phyloP scores from a whole-genome alignment of 2,797 vertebrate genomes.

The Masticophis lateralis region DNA sequence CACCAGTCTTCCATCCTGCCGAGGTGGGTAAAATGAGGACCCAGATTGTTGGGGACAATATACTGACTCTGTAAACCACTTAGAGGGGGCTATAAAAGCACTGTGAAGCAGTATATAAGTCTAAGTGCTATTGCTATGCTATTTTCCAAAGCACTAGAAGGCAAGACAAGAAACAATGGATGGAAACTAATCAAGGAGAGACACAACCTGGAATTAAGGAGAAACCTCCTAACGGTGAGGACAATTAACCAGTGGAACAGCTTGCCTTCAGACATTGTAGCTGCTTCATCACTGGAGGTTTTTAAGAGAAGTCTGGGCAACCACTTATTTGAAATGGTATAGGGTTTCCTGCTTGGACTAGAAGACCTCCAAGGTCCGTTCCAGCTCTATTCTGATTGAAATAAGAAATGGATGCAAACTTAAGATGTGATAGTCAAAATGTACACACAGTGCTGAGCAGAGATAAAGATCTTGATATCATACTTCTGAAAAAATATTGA shows the following conservation, averaged over 20 bases:
- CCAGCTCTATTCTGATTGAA: background rate
- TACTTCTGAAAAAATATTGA: background rate
- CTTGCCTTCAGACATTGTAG: background rate
- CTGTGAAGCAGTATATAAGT: too few relatives aligned
- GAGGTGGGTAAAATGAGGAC: too few relatives aligned
- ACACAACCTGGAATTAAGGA: background rate
- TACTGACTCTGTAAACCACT: too few relatives aligned
- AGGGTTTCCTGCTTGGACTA: background rate
- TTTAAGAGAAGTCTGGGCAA: background rate
- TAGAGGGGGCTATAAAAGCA: too few relatives aligned
- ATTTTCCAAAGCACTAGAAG: background rate
- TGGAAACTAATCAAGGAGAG: background rate
- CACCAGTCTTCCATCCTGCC: too few relatives aligned
- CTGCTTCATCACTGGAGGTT: background rate
- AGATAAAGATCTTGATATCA: background rate
- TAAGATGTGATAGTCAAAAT: background rate
- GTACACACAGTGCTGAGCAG: background rate
- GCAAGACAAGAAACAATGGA: background rate
- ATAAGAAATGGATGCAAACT: constrained; percentile 42
- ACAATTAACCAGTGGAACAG: background rate
- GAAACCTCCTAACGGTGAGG: background rate
- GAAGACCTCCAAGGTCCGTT: background rate
- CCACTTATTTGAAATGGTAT: background rate
- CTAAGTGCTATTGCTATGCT: background rate
- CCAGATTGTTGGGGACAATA: too few relatives aligned